These are phyloP conservation scores for Hyperoplus lanceolatus DNA, from an alignment of 2,797 vertebrate species.

Conservation along the genomic window DNA sequence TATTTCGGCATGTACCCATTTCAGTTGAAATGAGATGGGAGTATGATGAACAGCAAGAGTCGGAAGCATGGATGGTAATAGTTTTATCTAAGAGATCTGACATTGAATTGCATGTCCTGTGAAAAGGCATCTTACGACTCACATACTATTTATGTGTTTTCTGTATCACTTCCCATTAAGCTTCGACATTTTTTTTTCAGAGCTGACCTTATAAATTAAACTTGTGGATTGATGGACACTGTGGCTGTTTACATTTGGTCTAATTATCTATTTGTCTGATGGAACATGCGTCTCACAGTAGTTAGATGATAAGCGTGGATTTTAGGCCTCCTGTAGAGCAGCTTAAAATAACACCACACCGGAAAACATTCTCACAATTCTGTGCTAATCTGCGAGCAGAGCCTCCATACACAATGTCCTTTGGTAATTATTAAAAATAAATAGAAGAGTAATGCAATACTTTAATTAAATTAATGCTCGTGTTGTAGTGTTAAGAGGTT, in stretches of 20 bases:
- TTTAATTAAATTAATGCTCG: not conserved
- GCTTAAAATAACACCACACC: constrained; percentile 2
- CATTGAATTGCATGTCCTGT: constrained; percentile 32
- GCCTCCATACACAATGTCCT: not conserved
- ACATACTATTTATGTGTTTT: not conserved
- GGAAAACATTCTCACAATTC: not conserved
- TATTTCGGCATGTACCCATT: constrained; percentile 25
- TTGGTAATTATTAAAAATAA: not conserved
- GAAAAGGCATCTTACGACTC: constrained; percentile 33
- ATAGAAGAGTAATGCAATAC: not conserved
- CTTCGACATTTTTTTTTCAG: not conserved
- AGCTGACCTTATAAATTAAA: constrained; percentile 11
- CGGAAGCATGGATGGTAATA: constrained; percentile 35
- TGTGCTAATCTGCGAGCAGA: constrained; percentile 6
- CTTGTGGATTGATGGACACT: constrained; percentile 16
- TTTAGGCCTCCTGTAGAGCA: constrained; percentile 5
- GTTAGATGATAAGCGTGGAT: constrained; percentile 39
- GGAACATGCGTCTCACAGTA: constrained; percentile 14
- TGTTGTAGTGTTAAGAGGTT: too few species aligned
- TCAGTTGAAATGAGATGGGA: constrained; percentile 48
- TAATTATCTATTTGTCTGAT: constrained; percentile 41
- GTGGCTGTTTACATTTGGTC: constrained; percentile 7
- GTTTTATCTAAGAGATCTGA: constrained; percentile 47
- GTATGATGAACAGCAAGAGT: constrained; percentile 14
- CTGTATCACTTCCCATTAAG: constrained; percentile 1